These are phyloP conservation scores for Periophthalmodon schlosseri DNA, from an alignment of 2,113 vertebrate species.

Conservation along the genomic window DNA sequence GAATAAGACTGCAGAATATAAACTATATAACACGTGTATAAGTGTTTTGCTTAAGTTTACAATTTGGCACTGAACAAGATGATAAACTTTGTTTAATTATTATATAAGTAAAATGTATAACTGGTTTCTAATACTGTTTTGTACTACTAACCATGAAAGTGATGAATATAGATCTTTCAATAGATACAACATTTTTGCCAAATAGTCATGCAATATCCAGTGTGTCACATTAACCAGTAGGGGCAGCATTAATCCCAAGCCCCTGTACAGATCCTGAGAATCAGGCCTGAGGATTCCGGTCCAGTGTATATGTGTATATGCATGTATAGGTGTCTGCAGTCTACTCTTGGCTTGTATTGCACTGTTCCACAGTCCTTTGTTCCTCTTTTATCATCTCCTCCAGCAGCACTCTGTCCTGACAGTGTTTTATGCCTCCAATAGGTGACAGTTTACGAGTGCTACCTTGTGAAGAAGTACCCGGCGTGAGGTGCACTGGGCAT, in stretches of 20 bases:
- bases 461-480: background rate
- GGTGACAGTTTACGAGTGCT: background rate
- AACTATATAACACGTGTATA: too few species aligned
- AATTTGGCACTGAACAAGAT: too few species aligned
- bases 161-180: background rate
- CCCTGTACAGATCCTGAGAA: background rate
- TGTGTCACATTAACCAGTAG: slow-evolving; percentile 40
- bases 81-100: too few species aligned
- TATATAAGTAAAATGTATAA: background rate
- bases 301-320: background rate
- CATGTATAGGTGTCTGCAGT: background rate
- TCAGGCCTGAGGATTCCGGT: slow-evolving; percentile 4
- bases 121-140: background rate
- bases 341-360: background rate
- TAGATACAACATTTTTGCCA: too few species aligned
- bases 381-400: background rate
- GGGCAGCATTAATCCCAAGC: slow-evolving; percentile 29
- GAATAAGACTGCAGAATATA: background rate
- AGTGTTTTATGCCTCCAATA: background rate
- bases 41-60: too few species aligned
- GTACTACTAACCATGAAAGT: background rate
- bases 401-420: background rate
- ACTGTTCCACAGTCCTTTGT: background rate
- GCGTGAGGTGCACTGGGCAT: slow-evolving; percentile 33
- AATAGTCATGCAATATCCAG: slow-evolving; percentile 7